Percentiles rank a stretch among this genome's conserved stretches.
These are phyloP conservation scores for Ladona fulva DNA, from an alignment of 1,140 invertebrate species.

Conservation along the genomic window DNA sequence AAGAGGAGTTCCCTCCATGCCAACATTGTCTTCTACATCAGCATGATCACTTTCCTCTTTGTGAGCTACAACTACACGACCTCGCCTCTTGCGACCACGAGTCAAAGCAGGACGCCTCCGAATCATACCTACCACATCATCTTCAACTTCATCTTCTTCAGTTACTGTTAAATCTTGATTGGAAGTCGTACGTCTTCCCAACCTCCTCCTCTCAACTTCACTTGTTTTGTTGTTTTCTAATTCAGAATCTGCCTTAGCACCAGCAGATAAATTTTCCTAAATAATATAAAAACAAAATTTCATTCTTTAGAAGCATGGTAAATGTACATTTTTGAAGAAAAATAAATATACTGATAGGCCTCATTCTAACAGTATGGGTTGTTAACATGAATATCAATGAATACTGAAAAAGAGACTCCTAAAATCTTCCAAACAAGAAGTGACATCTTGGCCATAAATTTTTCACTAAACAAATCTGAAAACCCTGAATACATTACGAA, in stretches of 20 bases:
- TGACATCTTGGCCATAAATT: too few relatives aligned
- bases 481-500: too few relatives aligned
- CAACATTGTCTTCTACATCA: slow-evolving; percentile 22
- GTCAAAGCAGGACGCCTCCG: neutral
- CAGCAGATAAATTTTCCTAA: too few relatives aligned
- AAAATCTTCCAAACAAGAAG: too few relatives aligned
- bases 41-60: slow-evolving; percentile 19
- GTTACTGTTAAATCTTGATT: neutral
- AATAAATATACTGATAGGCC: too few relatives aligned
- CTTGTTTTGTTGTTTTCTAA: slow-evolving; percentile 12
- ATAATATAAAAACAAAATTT: too few relatives aligned
- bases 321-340: too few relatives aligned
- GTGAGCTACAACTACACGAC: slow-evolving; percentile 14
- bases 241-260: neutral
- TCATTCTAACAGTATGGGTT: too few relatives aligned
- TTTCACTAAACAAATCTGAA: too few relatives aligned
- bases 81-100: slow-evolving; percentile 19
- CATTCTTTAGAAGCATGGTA: too few relatives aligned
- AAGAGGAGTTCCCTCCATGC: neutral
- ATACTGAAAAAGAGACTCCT: too few relatives aligned
- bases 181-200: neutral
- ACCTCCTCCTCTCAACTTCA: slow-evolving; percentile 10
- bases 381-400: too few relatives aligned
- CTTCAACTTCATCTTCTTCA: neutral
- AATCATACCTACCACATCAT: neutral